Evolutionary conservation across 2,797 vertebrate species (phyloP).

Genomic region (Paratrypauchen microcephalus): DNA sequence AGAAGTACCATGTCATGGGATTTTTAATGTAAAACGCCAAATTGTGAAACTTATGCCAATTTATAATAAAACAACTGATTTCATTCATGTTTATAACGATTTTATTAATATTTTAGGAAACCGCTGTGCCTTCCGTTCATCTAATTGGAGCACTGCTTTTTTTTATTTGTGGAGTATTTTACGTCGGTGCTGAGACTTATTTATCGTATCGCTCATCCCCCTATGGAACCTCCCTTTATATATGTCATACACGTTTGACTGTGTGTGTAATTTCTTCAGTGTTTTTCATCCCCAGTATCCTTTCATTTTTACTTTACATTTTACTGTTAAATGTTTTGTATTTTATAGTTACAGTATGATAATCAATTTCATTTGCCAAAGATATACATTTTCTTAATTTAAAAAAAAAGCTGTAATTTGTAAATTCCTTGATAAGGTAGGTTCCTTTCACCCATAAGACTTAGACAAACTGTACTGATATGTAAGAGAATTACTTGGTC

Average conservation of each 20-base stretch:
- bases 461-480: not conserved
- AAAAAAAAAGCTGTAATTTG: conserved; percentile 78
- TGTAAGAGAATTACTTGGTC: not conserved
- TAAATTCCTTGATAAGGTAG: conserved; percentile 54
- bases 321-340: not conserved
- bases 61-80: not conserved
- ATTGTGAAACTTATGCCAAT: not conserved
- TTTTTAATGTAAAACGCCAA: not conserved
- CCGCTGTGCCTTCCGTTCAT: conserved; percentile 76
- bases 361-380: not conserved
- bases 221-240: conserved; percentile 67
- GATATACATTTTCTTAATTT: not conserved
- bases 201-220: conserved; percentile 81
- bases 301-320: conserved; percentile 62
- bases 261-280: conserved; percentile 75
- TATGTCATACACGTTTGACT: conserved; percentile 67
- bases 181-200: conserved; percentile 80
- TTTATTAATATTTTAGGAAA: conserved; percentile 79
- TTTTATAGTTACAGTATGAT: not conserved
- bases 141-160: conserved; percentile 86
- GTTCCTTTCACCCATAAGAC: not conserved
- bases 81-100: not conserved
- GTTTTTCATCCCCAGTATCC: conserved; percentile 90
- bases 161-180: conserved; percentile 81
- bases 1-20: no score